Evolutionary conservation across 2,888 invertebrate genomes (phyloP), one percentile per base, ranked within the genome.

Genomic region (Scaptomyza flava): DNA sequence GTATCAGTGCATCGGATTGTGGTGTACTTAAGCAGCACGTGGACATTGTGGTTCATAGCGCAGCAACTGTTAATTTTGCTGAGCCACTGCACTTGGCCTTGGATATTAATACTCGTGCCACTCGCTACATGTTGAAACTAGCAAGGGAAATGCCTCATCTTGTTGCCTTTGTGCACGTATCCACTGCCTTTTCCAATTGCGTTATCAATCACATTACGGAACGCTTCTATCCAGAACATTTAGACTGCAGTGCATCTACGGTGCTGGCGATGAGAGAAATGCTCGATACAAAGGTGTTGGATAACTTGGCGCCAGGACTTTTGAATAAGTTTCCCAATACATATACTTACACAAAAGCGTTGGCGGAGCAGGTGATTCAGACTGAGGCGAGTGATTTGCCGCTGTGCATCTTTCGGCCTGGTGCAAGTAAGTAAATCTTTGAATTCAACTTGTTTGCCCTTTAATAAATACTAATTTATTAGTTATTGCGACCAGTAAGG

Each of bases 11-110:
- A 4, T 78, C 75, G 41, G 92, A 93, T 81, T 87, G 90, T 4
- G 64, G 72, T 33, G 63, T 87, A 14, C 70, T 93, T 2, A 69
- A 69, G 46, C 67, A 88, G 46, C 83, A 90, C 51, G 87, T 89
- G 23, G 93, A 95, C 78, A 91, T 95, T 67, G 93, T 95, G 8
- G 96, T 99, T 91, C 98, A 99, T 90, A 96, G 96, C 12, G 98
- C 98, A 0, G 99, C 98, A 0, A 98, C 98, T 0, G 97, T 98
- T 4, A 86, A 50, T 8, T 96, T 96, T 85, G 94, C 95, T 89
- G 96, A 96, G 85, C 94, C 94, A 23, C 91, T 96, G 6, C 94
- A 94, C 90, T 90, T 93, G 11, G 95, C 96, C 0, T 92, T 95
- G 41, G 93, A 94, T 72, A 95, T 96, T 91, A 96, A 96, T 91